Evolutionary conservation across 2,113 vertebrate genomes (phyloP).

Genomic region (Lepidothrix coronata): DNA sequence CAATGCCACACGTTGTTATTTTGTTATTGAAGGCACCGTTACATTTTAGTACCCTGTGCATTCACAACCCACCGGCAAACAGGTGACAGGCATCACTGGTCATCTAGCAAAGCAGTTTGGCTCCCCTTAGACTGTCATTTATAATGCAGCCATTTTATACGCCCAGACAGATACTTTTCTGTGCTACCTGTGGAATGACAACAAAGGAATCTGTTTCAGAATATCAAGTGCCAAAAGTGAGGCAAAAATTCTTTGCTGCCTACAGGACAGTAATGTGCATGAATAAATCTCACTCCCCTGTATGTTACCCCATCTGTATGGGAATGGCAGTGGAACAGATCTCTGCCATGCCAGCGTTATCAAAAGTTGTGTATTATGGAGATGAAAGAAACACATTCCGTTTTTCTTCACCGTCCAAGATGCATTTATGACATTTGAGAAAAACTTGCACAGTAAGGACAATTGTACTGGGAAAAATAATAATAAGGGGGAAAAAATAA

Average conservation of each 20-base stretch:
- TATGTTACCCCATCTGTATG: accelerated
- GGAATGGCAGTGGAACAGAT: neutral
- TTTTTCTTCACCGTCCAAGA: neutral
- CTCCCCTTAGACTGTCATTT: constrained; percentile 18
- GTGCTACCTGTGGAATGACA: constrained; percentile 1
- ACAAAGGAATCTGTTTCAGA: neutral
- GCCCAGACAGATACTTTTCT: neutral
- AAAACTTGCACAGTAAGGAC: neutral
- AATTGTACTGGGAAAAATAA: neutral
- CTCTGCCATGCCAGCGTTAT: neutral
- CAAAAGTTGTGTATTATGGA: neutral
- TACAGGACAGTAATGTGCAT: neutral
- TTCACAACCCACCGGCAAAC: neutral
- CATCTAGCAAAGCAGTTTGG: constrained; percentile 13
- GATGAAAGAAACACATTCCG: neutral
- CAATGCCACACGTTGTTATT: constrained; percentile 4
- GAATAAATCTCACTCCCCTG: neutral
- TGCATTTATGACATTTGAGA: neutral
- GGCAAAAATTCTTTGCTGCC: neutral
- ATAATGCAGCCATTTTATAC: neutral
- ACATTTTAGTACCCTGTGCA: neutral
- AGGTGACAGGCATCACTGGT: constrained; percentile 36
- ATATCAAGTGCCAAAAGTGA: neutral
- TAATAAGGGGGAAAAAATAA: neutral
- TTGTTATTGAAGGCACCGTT: neutral